Conservation (phyloP, 2,888 invertebrate species). For the Gisinianus flammeolus region DNA sequence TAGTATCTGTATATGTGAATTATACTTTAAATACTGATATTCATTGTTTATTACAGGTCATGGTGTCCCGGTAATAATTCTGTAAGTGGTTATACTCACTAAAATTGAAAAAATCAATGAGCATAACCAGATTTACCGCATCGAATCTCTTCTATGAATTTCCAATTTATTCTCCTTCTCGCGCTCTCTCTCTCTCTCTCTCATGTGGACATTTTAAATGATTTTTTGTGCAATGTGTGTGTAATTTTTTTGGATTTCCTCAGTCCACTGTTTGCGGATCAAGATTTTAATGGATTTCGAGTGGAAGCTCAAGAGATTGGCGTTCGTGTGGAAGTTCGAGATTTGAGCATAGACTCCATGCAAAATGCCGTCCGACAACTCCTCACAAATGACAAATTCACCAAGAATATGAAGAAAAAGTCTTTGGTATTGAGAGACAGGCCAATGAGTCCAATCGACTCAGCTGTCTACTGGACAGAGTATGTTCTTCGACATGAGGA, state of each 20-base stretch:
- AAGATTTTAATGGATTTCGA: slow-evolving; percentile 55
- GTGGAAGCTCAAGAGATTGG: slow-evolving; percentile 55
- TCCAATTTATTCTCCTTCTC: too few relatives aligned
- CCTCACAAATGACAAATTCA: slow-evolving; percentile 47
- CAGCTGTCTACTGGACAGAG: slow-evolving; percentile 56
- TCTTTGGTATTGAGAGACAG: slow-evolving; percentile 50
- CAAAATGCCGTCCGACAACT: slow-evolving; percentile 45
- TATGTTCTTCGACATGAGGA: slow-evolving; percentile 55
- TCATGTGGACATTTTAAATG: too few relatives aligned
- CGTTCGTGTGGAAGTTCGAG: slow-evolving; percentile 50
- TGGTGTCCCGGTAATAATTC: slow-evolving; percentile 52
- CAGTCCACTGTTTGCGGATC: slow-evolving; percentile 57
- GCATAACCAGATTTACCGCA: too few relatives aligned
- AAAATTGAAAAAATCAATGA: too few relatives aligned
- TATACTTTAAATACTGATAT: too few relatives aligned
- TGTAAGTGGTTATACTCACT: too few relatives aligned
- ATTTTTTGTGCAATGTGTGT: too few relatives aligned
- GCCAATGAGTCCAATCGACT: slow-evolving; percentile 49
- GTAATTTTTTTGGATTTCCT: too few relatives aligned
- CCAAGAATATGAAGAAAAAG: slow-evolving; percentile 51
- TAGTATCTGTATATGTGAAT: too few relatives aligned
- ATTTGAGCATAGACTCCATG: slow-evolving; percentile 44
- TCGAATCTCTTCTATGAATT: too few relatives aligned
- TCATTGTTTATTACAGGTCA: slow-evolving; percentile 12
- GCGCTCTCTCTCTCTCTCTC: too few relatives aligned